Evolutionary conservation across 2,888 invertebrate species (phyloP), one percentile per base, ranked within the genome.

Genomic region (Acronicta leporina): DNA sequence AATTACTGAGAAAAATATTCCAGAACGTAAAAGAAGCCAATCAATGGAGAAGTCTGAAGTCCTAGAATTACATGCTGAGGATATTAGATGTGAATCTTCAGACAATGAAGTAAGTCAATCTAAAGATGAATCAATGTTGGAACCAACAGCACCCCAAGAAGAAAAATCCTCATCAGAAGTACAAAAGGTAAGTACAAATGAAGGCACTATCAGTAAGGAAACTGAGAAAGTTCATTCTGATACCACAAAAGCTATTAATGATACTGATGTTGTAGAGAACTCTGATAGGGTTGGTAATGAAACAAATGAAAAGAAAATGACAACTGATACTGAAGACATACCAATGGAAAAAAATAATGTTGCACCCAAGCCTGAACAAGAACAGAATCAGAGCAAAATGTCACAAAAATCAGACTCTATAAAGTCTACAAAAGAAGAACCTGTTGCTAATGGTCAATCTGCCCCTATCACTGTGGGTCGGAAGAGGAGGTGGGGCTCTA

Each of bases 401-500:
- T 43, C 74, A 54, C 83, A 86, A 30, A 52, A 54, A 20, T 79
- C 83, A 38, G 86, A 88, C 63, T 83, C 83, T 50, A 75, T 69
- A 8, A 73, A 85, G 56, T 81, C 84, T 13, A 74, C 75, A 44
- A 82, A 85, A 55, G 87, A 91, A 54, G 87, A 87, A 56, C 63
- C 74, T 49, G 49, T 84, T 64, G 85, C 82, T 15, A 92, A 90
- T 85, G 92, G 88, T 42, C 87, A 90, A 75, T 55, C 86, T 56
- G 75, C 85, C 63, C 86, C 89, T 45, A 85, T 88, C 47, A 81
- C 90, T 13, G 91, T 83, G 8, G 49, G 52, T 52, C 88, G 94
- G 47, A 95, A 94, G 75, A 76, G 94, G 60, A 87, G 91, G 66
- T 95, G 95, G 95, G 95, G 95, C 2, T 89, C 92, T 0, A 86